Percentiles rank a stretch among this genome's conserved stretches.
These are phyloP conservation scores for Rhinoderma darwinii DNA, from an alignment of 2,113 vertebrate species.

Conservation along the genomic window DNA sequence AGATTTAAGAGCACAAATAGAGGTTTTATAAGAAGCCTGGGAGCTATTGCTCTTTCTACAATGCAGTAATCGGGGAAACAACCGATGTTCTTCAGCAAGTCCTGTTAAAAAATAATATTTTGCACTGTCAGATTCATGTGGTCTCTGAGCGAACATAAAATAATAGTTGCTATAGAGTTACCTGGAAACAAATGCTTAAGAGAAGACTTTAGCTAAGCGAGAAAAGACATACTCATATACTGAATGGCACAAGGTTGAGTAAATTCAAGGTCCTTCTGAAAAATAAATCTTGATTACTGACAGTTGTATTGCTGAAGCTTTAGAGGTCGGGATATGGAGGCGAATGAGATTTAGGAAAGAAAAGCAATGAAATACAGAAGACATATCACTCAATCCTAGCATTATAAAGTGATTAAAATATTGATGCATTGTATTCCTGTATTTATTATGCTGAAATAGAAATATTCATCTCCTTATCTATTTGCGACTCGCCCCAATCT, in stretches of 20 bases:
- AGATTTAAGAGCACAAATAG: conserved; percentile 14
- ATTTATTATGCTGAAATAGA: not conserved
- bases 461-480: not conserved
- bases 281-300: conserved; percentile 47
- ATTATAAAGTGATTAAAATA: conserved; percentile 8
- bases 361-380: conserved; percentile 9
- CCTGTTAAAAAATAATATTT: conserved; percentile 25
- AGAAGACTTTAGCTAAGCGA: conserved; percentile 31
- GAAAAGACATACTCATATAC: conserved; percentile 22
- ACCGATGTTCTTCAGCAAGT: not conserved
- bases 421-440: not conserved
- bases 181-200: conserved; percentile 20
- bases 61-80: not conserved
- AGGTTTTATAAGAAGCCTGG: not conserved
- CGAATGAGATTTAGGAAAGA: not conserved
- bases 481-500: not conserved
- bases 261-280: conserved; percentile 32
- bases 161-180: conserved; percentile 8
- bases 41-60: conserved; percentile 26
- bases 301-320: not conserved
- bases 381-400: not conserved
- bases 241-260: conserved; percentile 18
- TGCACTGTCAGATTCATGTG: conserved; percentile 40
- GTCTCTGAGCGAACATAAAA: conserved; percentile 32
- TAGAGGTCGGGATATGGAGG: not conserved